A percentile compares a stretch with the other conserved stretches of the same genome.
Conservation (phyloP, 1,140 invertebrate genomes). For the Trissolcus basalis region DNA sequence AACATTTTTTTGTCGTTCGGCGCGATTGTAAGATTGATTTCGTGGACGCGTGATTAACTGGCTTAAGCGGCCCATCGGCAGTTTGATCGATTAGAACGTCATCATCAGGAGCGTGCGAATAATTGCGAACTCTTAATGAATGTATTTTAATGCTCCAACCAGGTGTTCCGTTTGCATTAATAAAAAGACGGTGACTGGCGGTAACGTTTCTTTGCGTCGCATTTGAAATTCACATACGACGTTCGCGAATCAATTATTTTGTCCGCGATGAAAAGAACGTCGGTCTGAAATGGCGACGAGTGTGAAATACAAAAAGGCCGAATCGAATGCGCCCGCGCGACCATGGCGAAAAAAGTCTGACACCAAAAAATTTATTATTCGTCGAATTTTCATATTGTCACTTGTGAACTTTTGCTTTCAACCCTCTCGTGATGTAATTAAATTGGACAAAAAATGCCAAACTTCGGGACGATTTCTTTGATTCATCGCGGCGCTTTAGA, state of each 20-base stretch:
- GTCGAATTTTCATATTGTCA: slow-evolving; percentile 8
- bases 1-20: slow-evolving; percentile 11
- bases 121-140: slow-evolving; percentile 57
- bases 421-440: too few relatives aligned
- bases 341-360: slow-evolving; percentile 2
- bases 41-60: slow-evolving; percentile 25
- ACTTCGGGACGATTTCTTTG: too few relatives aligned
- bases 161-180: slow-evolving; percentile 47
- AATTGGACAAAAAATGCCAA: too few relatives aligned
- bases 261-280: slow-evolving; percentile 30
- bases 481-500: slow-evolving; percentile 6
- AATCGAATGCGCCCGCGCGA: not conserved
- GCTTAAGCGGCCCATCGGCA: slow-evolving; percentile 15
- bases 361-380: slow-evolving; percentile 13
- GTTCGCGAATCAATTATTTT: slow-evolving; percentile 48
- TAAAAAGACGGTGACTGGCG: slow-evolving; percentile 52
- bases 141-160: slow-evolving; percentile 52
- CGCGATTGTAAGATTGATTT: slow-evolving; percentile 50
- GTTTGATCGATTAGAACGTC: slow-evolving; percentile 54
- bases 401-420: not conserved
- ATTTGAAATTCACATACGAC: slow-evolving; percentile 57
- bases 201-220: slow-evolving; percentile 34
- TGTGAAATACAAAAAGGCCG: slow-evolving; percentile 4
- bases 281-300: slow-evolving; percentile 6
- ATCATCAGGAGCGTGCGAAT: slow-evolving; percentile 55